phyloP scores from a whole-genome alignment of 2,888 invertebrate genomes.

The Cepaea hortensis region DNA sequence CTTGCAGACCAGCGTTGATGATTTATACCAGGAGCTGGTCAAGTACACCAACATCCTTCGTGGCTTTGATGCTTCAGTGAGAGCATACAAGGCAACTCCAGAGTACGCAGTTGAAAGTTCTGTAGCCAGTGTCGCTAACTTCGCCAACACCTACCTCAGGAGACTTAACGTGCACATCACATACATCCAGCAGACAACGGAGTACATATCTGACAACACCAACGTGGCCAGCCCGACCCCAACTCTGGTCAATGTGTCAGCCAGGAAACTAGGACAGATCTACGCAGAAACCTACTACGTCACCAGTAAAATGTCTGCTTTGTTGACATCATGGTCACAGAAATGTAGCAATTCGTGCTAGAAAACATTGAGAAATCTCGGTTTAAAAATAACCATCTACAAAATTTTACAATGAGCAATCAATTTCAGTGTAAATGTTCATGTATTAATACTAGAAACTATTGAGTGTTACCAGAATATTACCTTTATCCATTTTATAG shows the following conservation, averaged over 20 bases:
- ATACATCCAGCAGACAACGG: background rate
- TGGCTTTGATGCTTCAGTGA: background rate
- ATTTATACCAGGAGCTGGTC: background rate
- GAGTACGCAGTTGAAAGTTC: background rate
- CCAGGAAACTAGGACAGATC: background rate
- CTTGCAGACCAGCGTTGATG: background rate
- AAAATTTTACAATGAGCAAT: no score
- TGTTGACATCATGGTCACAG: background rate
- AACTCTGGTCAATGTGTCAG: background rate
- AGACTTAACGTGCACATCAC: background rate
- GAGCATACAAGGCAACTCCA: background rate
- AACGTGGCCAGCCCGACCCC: background rate
- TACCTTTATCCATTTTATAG: no score
- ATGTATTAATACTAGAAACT: no score
- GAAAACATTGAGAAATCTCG: no score
- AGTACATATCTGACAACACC: background rate
- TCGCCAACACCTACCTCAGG: background rate
- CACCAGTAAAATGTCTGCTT: background rate
- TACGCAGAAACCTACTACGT: background rate
- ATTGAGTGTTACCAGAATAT: no score
- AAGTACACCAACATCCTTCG: background rate
- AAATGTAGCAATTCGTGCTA: background rate
- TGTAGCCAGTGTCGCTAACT: background rate
- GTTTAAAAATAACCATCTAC: no score
- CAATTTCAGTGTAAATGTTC: no score